phyloP scores from a whole-genome alignment of 1,140 invertebrate genomes.

The Rhizoglyphus robini region DNA sequence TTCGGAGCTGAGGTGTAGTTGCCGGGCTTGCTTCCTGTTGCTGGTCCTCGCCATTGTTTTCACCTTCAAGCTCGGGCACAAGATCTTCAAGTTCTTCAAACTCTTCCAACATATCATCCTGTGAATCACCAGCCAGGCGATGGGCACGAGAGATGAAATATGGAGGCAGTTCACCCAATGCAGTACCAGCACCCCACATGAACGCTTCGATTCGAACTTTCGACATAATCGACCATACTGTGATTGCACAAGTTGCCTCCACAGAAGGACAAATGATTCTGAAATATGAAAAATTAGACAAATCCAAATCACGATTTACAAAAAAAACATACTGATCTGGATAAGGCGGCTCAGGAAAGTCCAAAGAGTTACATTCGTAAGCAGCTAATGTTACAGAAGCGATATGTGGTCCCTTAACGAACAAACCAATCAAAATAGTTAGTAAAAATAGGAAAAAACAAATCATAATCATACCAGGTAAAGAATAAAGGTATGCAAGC shows the following conservation, averaged over 20 bases:
- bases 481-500: conserved; percentile 92
- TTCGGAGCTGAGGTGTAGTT: not conserved
- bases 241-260: conserved; percentile 25
- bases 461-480: conserved; percentile 60
- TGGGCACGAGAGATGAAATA: conserved; percentile 75
- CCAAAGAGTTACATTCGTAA: conserved; percentile 83
- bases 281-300: conserved; percentile 2
- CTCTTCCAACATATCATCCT: conserved; percentile 28
- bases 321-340: conserved; percentile 40
- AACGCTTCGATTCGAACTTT: conserved; percentile 94
- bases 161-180: conserved; percentile 83
- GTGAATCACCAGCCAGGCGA: conserved; percentile 30
- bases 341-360: conserved; percentile 72
- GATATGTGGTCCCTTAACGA: conserved; percentile 44
- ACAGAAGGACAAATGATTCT: conserved; percentile 53
- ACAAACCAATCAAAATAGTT: not conserved
- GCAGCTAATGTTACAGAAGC: conserved; percentile 87
- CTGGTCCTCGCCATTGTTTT: not conserved
- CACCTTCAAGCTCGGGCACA: not conserved
- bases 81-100: conserved; percentile 30
- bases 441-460: not conserved
- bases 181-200: conserved; percentile 93
- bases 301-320: not conserved
- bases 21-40: not conserved
- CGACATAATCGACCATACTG: conserved; percentile 75